Evolutionary conservation across 2,113 vertebrate species (phyloP).

Genomic region (Coryphaenoides rupestris): DNA sequence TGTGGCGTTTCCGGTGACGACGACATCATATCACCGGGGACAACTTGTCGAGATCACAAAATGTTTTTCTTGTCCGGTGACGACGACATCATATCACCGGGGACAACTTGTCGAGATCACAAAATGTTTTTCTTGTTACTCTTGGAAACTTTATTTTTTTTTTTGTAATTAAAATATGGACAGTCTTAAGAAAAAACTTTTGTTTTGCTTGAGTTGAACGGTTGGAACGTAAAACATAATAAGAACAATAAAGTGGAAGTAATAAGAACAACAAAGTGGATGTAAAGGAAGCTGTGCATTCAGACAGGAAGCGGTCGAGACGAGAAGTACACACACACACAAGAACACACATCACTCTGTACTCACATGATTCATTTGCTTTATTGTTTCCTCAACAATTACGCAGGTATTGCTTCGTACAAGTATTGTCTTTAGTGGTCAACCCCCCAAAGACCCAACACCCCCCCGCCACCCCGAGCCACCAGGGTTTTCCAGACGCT

Average conservation of each 20-base stretch:
- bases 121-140: conserved; percentile 73
- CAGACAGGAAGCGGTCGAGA: background rate
- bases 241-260: background rate
- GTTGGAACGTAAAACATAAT: conserved; percentile 15
- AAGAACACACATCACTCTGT: too few species aligned
- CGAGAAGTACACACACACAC: conserved; percentile 14
- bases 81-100: too few species aligned
- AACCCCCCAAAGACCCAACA: too few species aligned
- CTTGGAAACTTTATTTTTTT: conserved; percentile 69
- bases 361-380: too few species aligned
- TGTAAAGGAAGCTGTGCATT: conserved; percentile 3
- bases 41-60: too few species aligned
- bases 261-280: too few species aligned
- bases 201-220: conserved; percentile 36
- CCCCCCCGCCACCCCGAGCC: conserved; percentile 6
- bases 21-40: conserved; percentile 64
- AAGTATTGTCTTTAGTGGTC: conserved; percentile 8
- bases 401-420: conserved; percentile 34
- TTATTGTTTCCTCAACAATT: conserved; percentile 17
- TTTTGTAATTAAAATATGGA: conserved; percentile 68
- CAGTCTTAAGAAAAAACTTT: conserved; percentile 52
- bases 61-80: too few species aligned
- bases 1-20: conserved; percentile 66
- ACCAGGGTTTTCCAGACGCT: conserved; percentile 13
- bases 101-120: conserved; percentile 72